These are phyloP conservation scores for Raja brachyura DNA, from an alignment of 2,113 vertebrate genomes.

Conservation along the genomic window DNA sequence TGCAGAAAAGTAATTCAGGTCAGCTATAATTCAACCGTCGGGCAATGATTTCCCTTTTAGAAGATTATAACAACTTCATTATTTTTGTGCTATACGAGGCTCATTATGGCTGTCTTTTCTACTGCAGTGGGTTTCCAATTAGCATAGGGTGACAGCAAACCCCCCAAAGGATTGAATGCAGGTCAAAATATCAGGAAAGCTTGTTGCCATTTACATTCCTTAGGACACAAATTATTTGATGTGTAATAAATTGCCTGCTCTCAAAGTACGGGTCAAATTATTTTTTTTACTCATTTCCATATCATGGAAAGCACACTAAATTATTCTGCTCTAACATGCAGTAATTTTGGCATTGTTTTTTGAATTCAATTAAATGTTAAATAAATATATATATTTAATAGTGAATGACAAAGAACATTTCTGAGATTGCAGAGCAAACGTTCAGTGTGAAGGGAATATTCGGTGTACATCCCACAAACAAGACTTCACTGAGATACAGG, in stretches of 20 bases:
- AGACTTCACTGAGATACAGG: not conserved
- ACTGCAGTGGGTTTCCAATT: not conserved
- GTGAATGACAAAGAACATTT: not conserved
- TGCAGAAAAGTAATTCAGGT: not conserved
- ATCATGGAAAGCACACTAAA: not conserved
- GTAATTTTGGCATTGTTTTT: not conserved
- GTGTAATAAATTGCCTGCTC: not conserved
- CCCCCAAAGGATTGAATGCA: not conserved
- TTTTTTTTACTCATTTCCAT: not conserved
- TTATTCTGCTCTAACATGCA: not conserved
- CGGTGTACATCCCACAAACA: not conserved
- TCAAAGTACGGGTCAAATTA: not conserved
- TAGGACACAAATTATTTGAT: not conserved
- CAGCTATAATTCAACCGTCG: not conserved
- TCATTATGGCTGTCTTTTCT: not conserved
- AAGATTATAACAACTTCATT: not conserved
- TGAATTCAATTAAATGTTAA: not conserved
- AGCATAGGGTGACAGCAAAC: not conserved
- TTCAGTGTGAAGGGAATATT: not conserved
- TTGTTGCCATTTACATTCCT: not conserved
- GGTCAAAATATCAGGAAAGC: not conserved
- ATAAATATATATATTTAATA: not conserved
- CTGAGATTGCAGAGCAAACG: not conserved
- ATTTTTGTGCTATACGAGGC: not conserved
- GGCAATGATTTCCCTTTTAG: not conserved